Evolutionary conservation across 2,113 vertebrate species (phyloP), one percentile per base, ranked within the genome.

Genomic region (Mus spicilegus): DNA sequence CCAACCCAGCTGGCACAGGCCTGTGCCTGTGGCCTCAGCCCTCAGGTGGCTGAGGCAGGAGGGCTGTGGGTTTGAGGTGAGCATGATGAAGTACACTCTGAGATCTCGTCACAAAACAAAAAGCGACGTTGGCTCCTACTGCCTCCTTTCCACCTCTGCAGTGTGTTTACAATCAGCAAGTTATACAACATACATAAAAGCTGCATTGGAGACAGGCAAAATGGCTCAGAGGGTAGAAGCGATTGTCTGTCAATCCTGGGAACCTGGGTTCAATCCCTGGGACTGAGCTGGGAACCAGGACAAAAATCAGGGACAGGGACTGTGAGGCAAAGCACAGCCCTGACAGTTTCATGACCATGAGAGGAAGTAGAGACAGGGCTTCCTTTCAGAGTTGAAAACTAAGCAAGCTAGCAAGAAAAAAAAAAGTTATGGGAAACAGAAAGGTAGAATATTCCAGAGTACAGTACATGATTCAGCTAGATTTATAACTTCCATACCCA

Each of bases 351-450:
- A 26, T 72, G 70, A 70, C 6, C 49, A 58, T 14, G 24, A 20
- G 26, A 80, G n/a, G 26, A 65, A 58, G n/a, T 0, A 26, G 65
- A 61, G 2, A 46, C 49, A 49, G n/a, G 46, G 24, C 39, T n/a
- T 95, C 75, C 69, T 42, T 92, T 16, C 76, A 22, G 54, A 75
- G 46, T 46, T 58, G 11, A 95, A 87, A 93, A 85, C 56, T 51
- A 85, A 90, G 75, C 39, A 91, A 69, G 56, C 56, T 28, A 69
- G 30, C 30, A 28, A 69, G 77, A 58, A 95, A 92, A 84, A 51
- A 56, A 56, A 76, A 28, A 73, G 70, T 1, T 89, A 69, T 92
- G 65, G n/a, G 80, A 87, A 92, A 87, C 54, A 9, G 33, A 84
- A 78, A 92, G 90, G 54, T 49, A 88, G 69, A 78, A 86, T 19